These are phyloP conservation scores for Lepeophtheirus nordmannii DNA, from an alignment of 2,888 invertebrate genomes.

Conservation along the genomic window DNA sequence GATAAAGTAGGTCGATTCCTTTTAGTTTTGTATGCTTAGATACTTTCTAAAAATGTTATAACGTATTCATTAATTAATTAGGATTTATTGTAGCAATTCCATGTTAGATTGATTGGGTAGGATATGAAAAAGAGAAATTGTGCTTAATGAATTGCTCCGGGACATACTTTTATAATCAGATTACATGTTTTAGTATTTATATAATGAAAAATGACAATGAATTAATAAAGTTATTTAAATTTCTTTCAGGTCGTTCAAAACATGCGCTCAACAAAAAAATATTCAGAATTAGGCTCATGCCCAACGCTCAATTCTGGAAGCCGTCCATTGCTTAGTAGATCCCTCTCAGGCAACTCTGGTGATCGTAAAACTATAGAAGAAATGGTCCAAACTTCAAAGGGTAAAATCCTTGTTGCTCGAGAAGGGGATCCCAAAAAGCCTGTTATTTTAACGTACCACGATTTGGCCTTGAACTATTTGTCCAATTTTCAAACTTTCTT, in stretches of 20 bases:
- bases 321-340: constrained; percentile 4
- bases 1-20: no score
- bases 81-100: no score
- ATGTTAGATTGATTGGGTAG: no score
- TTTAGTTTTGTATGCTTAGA: no score
- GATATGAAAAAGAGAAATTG: no score
- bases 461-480: constrained; percentile 16
- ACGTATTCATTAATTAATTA: no score
- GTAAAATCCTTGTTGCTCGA: constrained; percentile 14
- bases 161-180: no score
- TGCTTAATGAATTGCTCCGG: no score
- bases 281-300: constrained; percentile 12
- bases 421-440: constrained; percentile 21
- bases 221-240: not conserved
- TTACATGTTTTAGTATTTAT: no score
- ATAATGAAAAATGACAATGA: no score
- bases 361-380: constrained; percentile 4
- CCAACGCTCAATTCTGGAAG: constrained; percentile 6
- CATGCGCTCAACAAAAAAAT: not conserved
- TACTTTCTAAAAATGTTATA: no score
- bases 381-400: constrained; percentile 20
- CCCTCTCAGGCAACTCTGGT: not conserved
- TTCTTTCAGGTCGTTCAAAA: constrained; percentile 13
- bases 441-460: constrained; percentile 22
- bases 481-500: constrained; percentile 23